Base-by-base conservation (phyloP, 2,888 invertebrate genomes). In the Nephrocerus scutellatus region DNA sequence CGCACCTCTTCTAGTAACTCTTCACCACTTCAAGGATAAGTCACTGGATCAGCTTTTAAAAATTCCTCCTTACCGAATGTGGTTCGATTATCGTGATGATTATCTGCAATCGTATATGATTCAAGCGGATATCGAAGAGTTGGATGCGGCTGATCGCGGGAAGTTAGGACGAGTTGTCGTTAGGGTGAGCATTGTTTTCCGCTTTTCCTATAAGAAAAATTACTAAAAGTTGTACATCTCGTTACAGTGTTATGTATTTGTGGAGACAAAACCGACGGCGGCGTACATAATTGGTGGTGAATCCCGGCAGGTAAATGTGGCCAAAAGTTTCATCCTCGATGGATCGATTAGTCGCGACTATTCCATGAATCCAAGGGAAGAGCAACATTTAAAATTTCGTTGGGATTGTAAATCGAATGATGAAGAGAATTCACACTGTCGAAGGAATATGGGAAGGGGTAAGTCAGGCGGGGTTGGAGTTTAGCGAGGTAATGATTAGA, bases 391-490 rank as follows among this genome's bases (percentile, higher is more conserved):
- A 16, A n/a, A 37, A 4, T 56, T 41, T 23, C 30, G n/a, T 6
- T 56, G 55, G 55, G 37, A 43, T n/a, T 56, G 54, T 39, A 5
- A 12, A 3, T 49, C 54, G 3, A 14, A 46, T n/a, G 48, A 50
- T 26, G 18, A 15, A 5, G 4, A 23, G 1, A 49, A 40, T 21
- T 9, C 4, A 1, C 23, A 33, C 23, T 55, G 53, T 12, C 7
- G n/a, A 2, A 1, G 26, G 3, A 26, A 41, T 18, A 46, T 52
- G 25, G 36, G 40, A 13, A 31, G n/a, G 5, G 13, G 54, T 54
- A 45, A 39, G 44, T 39, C 8, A n/a, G n/a, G n/a, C n/a, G n/a
- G n/a, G n/a, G n/a, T n/a, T n/a, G n/a, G n/a, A n/a, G n/a, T n/a
- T n/a, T n/a, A n/a, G n/a, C n/a, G n/a, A n/a, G n/a, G n/a, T n/a